These are phyloP conservation scores for Sander lucioperca DNA, from an alignment of 2,113 vertebrate species.

Conservation along the genomic window DNA sequence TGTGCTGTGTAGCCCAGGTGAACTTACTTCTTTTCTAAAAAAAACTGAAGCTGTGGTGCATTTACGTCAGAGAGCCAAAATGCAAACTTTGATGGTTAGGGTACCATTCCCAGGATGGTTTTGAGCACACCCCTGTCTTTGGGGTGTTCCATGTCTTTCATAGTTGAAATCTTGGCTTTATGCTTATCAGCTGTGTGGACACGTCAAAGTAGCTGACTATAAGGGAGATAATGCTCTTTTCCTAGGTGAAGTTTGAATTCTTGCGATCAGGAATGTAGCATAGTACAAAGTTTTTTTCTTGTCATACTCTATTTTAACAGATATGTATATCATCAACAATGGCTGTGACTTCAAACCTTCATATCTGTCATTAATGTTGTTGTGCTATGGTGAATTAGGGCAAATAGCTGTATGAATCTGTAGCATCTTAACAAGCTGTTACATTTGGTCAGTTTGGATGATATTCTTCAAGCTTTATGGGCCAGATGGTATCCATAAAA, in stretches of 20 bases:
- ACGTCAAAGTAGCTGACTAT: not conserved
- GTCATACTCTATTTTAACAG: not conserved
- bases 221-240: not conserved
- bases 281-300: not conserved
- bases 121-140: not conserved
- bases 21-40: constrained; percentile 5
- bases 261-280: not conserved
- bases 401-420: not conserved
- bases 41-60: not conserved
- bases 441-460: not conserved
- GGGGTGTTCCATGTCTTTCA: not conserved
- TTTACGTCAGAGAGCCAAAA: constrained; percentile 1
- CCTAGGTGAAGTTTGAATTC: not conserved
- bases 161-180: not conserved
- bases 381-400: not conserved
- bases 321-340: not conserved
- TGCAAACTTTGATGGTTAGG: not conserved
- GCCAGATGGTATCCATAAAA: constrained; percentile 5
- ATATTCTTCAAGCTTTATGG: not conserved
- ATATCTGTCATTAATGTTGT: not conserved
- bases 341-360: not conserved
- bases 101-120: not conserved
- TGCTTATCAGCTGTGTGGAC: not conserved
- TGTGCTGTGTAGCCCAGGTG: not conserved
- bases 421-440: not conserved